phyloP scores from a whole-genome alignment of 2,797 vertebrate species.

The Bovichtus diacanthus region DNA sequence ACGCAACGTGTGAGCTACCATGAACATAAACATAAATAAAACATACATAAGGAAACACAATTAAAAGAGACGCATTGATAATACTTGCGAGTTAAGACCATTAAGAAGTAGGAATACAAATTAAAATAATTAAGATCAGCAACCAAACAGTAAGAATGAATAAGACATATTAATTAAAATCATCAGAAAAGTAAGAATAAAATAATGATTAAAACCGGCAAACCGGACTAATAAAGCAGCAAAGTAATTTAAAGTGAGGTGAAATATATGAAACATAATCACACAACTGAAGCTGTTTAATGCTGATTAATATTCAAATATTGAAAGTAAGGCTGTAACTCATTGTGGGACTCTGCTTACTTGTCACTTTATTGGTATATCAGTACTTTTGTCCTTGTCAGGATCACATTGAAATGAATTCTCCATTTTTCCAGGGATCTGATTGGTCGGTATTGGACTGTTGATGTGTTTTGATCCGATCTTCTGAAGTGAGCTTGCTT shows the following conservation, averaged over 20 bases:
- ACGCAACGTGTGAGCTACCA: no score
- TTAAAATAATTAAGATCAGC: no score
- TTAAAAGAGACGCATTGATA: no score
- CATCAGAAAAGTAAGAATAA: no score
- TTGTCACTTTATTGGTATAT: background rate
- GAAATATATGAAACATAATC: background rate
- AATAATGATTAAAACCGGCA: background rate
- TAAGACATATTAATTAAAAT: no score
- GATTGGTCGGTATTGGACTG: background rate
- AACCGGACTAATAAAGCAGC: background rate
- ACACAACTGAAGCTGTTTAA: background rate
- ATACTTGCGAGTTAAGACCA: no score
- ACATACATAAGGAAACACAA: no score
- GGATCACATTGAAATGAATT: background rate
- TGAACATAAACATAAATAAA: no score
- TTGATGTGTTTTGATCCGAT: background rate
- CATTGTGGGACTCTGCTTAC: background rate
- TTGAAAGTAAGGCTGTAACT: background rate
- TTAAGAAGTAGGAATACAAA: no score
- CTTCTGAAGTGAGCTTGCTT: background rate
- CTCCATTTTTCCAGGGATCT: background rate
- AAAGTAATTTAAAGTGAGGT: background rate
- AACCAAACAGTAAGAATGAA: no score
- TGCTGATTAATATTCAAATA: background rate
- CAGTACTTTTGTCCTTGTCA: background rate